Conservation (phyloP, 2,797 vertebrate species). For the Otus scops region DNA sequence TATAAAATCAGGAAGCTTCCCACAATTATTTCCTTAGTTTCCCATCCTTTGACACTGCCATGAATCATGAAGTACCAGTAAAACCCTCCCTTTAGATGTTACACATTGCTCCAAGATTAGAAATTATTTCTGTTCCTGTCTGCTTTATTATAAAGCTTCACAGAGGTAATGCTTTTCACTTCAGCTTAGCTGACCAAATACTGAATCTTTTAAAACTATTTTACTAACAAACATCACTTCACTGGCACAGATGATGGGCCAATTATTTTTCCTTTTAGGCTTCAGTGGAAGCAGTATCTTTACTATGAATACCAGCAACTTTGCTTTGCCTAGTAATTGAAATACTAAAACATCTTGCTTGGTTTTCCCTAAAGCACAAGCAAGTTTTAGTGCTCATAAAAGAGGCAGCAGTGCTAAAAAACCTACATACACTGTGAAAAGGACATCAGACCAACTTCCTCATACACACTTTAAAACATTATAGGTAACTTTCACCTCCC, state of each 20-base stretch:
- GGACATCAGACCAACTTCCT: neutral
- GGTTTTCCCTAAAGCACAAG: neutral
- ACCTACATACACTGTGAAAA: neutral
- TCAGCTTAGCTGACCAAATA: neutral
- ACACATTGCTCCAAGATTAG: neutral
- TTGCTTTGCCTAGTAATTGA: conserved; percentile 1
- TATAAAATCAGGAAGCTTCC: neutral
- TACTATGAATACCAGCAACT: neutral
- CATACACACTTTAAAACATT: neutral
- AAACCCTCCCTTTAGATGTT: neutral
- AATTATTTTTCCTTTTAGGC: neutral
- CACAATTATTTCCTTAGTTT: neutral
- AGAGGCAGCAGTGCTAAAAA: neutral
- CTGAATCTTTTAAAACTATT: neutral
- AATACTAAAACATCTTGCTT: neutral
- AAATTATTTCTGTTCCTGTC: neutral
- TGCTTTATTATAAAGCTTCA: neutral
- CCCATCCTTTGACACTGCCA: neutral
- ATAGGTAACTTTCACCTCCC: neutral
- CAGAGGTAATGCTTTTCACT: neutral
- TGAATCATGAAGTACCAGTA: neutral
- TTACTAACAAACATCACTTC: neutral
- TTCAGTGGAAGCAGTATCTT: neutral
- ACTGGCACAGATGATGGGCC: neutral
- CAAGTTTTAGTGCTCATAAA: neutral